A percentile compares a stretch with the other conserved stretches of the same genome.
These are phyloP conservation scores for Caerostris extrusa DNA, from an alignment of 1,140 invertebrate genomes.

Conservation along the genomic window DNA sequence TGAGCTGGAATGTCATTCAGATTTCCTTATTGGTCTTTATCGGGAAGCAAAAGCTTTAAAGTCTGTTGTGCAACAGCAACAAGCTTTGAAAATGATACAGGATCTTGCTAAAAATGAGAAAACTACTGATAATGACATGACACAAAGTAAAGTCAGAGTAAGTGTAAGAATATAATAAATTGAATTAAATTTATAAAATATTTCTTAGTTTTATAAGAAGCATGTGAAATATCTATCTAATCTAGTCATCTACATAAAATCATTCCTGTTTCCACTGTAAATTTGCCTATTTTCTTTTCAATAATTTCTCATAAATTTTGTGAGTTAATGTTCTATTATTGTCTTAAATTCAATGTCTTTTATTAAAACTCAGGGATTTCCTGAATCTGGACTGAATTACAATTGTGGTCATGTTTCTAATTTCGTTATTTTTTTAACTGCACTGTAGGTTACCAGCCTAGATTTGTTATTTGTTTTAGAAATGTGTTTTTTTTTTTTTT, in stretches of 20 bases:
- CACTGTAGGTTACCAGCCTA: no score
- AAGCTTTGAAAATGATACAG: conserved; percentile 35
- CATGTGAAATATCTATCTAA: background rate
- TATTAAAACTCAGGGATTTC: no score
- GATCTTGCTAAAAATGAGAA: conserved; percentile 37
- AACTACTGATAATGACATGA: background rate
- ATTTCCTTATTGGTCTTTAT: conserved; percentile 42
- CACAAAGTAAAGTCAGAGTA: conserved; percentile 29
- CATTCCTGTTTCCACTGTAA: background rate
- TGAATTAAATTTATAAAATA: background rate
- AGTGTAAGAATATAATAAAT: background rate
- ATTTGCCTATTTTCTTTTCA: no score
- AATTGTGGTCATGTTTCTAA: no score
- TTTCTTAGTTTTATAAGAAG: background rate
- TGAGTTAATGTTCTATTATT: no score
- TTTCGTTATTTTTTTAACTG: no score
- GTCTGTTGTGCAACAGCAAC: conserved; percentile 33
- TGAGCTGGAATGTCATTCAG: background rate
- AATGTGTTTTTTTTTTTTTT: no score
- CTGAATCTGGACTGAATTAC: no score
- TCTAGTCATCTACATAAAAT: background rate
- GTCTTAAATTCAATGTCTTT: no score
- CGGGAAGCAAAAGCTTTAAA: conserved; percentile 44
- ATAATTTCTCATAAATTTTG: no score
- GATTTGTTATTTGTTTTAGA: no score